phyloP scores from a whole-genome alignment of 2,888 invertebrate species.

The Autographa pulchrina region DNA sequence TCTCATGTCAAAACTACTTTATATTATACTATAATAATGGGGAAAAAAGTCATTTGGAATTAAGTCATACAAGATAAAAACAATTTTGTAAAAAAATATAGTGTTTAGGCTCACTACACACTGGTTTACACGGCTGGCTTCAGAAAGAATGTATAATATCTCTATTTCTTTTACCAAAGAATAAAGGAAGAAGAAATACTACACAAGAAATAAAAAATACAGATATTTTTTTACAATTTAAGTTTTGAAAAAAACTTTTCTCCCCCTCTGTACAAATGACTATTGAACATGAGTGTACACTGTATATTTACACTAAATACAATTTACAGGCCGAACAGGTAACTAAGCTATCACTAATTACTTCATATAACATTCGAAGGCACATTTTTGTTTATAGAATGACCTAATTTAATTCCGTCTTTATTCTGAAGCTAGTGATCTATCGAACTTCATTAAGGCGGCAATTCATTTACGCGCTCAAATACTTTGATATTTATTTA shows the following conservation, averaged over 20 bases:
- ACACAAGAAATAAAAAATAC: not conserved
- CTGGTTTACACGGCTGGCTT: not conserved
- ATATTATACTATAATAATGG: constrained; percentile 15
- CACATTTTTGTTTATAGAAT: constrained; percentile 85
- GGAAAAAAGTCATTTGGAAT: constrained; percentile 25
- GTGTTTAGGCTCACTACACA: not conserved
- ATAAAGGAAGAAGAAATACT: not conserved
- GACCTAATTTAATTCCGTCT: constrained; percentile 71
- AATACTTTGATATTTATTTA: constrained; percentile 33
- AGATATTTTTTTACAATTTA: not conserved
- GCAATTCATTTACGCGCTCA: constrained; percentile 47
- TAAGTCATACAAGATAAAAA: no score
- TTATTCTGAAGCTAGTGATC: constrained; percentile 51
- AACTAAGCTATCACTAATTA: constrained; percentile 79
- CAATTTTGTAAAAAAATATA: not conserved
- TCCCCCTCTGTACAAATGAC: constrained; percentile 38
- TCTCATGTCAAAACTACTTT: constrained; percentile 49
- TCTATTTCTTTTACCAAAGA: not conserved
- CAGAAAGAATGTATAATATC: not conserved
- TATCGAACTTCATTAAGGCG: constrained; percentile 54
- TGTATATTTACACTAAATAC: constrained; percentile 69
- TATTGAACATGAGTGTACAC: constrained; percentile 54
- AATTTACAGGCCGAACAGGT: constrained; percentile 78
- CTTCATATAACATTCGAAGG: constrained; percentile 85
- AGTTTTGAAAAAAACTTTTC: not conserved